phyloP scores from a whole-genome alignment of 2,888 invertebrate genomes.

The Autographa gamma region DNA sequence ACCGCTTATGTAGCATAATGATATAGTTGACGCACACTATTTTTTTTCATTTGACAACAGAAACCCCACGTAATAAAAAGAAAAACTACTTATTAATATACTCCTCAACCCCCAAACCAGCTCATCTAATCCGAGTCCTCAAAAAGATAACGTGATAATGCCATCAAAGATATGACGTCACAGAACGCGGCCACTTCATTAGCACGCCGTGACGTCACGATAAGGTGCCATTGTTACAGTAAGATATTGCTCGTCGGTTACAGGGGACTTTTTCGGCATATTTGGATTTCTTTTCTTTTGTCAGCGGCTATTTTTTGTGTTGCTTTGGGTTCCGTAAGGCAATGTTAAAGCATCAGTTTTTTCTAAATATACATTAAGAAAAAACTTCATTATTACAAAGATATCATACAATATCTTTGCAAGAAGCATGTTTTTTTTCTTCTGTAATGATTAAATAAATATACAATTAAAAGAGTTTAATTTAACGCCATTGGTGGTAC shows the following conservation, averaged over 20 bases:
- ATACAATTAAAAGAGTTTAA: too few relatives aligned
- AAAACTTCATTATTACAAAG: too few relatives aligned
- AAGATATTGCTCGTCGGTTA: conserved; percentile 42
- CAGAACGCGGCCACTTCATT: conserved; percentile 43
- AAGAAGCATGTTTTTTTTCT: background rate
- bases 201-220: conserved; percentile 41
- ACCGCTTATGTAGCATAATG: too few relatives aligned
- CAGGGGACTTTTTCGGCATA: conserved; percentile 10
- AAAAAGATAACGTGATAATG: conserved; percentile 21
- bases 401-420: background rate
- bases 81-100: background rate
- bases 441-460: background rate
- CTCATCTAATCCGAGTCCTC: background rate
- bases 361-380: background rate
- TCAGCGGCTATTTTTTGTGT: background rate
- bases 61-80: too few relatives aligned
- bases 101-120: background rate
- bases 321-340: background rate
- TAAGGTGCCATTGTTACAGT: conserved; percentile 37
- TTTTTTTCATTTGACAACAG: too few relatives aligned
- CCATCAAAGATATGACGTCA: conserved; percentile 21
- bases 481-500: too few relatives aligned
- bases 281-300: conserved; percentile 13
- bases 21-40: too few relatives aligned
- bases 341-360: background rate